Evolutionary conservation across 2,888 invertebrate species (phyloP), one percentile per base, ranked within the genome.

Genomic region (Rhagophthalmus giganteus): DNA sequence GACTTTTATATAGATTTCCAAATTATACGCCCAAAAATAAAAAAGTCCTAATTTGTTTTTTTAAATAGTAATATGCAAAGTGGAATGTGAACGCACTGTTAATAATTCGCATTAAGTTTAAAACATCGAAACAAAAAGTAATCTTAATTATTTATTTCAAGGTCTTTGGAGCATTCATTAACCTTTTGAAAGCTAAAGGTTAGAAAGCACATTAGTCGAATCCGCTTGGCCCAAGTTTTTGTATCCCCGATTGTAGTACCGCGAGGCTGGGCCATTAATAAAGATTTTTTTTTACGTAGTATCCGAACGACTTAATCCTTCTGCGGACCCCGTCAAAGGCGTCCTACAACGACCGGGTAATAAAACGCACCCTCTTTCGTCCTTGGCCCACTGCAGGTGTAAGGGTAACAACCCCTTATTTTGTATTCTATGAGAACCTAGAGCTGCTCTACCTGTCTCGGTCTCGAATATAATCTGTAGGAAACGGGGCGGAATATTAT

Each of bases 141-240:
- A 52, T 62, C 38, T 39, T 38, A 51, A 56, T 45, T 59, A 63
- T 63, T 64, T 59, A 59, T 39, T 63, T 68, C 71, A 72, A 71
- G 71, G 72, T 70, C 69, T 68, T 60, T 67, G 56, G 69, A 69
- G 71, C 73, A 74, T 72, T 71, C 71, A 68, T 70, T 73, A 72
- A 74, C 74, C 74, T 74, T 73, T 72, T 70, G 70, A 20, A 47
- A 72, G 71, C 71, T 71, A 67, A 69, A 54, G 57, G 57, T 60
- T 61, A 63, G 52, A 61, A 57, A 58, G 49, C 24, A 25, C 37
- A 20, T 20, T 20, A 20, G 20, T 7, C 20, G 32, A 32, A 32
- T 14, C 32, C 32, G 31, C 20, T 34, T 34, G 8, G n/a, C 7
- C 24, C n/a, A 20, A 16, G 10, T 9, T n/a, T n/a, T n/a, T n/a